Conservation (phyloP, 2,113 vertebrate species). For the Abramis brama region DNA sequence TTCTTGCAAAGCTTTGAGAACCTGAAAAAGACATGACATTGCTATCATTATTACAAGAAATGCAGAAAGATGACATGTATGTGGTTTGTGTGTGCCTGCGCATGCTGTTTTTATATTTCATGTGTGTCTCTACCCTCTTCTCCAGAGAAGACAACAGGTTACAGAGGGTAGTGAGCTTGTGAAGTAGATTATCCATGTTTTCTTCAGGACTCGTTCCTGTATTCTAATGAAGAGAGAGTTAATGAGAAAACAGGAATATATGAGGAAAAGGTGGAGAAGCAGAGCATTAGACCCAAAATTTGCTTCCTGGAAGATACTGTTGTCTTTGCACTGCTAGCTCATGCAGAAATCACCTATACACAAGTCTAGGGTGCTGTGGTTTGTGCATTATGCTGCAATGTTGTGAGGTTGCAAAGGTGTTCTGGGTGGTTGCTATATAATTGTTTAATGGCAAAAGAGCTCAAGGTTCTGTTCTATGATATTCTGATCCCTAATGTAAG, state of each 20-base stretch:
- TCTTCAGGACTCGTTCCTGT: conserved; percentile 68
- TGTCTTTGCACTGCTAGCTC: neutral
- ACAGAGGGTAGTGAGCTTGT: conserved; percentile 80
- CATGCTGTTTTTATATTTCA: neutral
- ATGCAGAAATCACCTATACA: neutral
- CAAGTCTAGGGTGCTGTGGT: neutral
- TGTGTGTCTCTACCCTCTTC: conserved; percentile 76
- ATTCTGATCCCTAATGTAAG: neutral
- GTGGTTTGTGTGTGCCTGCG: neutral
- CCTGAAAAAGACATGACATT: conserved; percentile 66
- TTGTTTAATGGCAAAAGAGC: neutral
- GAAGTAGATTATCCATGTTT: conserved; percentile 80
- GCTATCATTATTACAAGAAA: neutral
- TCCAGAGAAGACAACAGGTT: conserved; percentile 83
- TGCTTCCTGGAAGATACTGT: neutral
- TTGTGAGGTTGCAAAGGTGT: neutral
- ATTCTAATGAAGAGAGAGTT: conserved; percentile 51
- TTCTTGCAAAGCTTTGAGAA: conserved; percentile 83
- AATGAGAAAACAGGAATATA: neutral
- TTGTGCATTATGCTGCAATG: neutral
- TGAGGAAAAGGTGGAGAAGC: neutral
- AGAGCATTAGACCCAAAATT: neutral
- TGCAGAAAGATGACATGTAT: neutral
- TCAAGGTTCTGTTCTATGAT: neutral
- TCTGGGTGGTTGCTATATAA: neutral